phyloP scores from a whole-genome alignment of 2,888 invertebrate genomes.

The Drosophila infuscata region DNA sequence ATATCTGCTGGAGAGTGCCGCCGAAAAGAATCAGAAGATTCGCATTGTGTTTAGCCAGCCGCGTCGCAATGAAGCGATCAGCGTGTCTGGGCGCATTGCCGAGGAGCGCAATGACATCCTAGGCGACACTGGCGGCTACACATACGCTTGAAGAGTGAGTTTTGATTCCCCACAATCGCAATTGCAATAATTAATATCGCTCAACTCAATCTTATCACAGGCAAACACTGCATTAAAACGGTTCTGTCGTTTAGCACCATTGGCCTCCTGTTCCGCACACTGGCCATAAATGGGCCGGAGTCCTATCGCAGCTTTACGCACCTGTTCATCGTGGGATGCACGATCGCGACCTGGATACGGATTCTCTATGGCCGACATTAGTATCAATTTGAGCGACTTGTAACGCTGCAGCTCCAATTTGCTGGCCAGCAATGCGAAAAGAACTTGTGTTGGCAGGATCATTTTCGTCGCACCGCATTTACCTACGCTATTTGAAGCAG shows the following conservation, averaged over 20 bases:
- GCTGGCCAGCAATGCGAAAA: constrained; percentile 89
- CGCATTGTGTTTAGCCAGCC: constrained; percentile 98
- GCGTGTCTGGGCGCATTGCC: constrained; percentile 93
- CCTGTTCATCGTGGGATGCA: constrained; percentile 96
- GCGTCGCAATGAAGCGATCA: constrained; percentile 94
- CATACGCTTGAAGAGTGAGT: constrained; percentile 92
- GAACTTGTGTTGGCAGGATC: neutral
- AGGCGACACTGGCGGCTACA: constrained; percentile 93
- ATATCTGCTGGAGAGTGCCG: constrained; percentile 92
- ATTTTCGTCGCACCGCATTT: constrained; percentile 18
- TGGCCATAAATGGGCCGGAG: constrained; percentile 90
- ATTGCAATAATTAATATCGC: neutral
- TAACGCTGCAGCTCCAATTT: constrained; percentile 90
- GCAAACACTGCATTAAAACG: constrained; percentile 72
- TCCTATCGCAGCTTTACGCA: constrained; percentile 88
- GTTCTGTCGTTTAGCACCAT: constrained; percentile 83
- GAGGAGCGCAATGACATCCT: constrained; percentile 90
- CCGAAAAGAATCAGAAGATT: constrained; percentile 87
- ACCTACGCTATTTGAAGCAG: constrained; percentile 70
- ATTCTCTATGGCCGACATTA: constrained; percentile 98
- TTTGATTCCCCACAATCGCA: neutral
- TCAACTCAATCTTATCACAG: constrained; percentile 47
- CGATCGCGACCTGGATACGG: constrained; percentile 96
- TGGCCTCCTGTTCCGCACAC: constrained; percentile 88
- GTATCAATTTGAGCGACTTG: constrained; percentile 91